These are phyloP conservation scores for Ictalurus furcatus DNA, from an alignment of 2,113 vertebrate genomes.

Conservation along the genomic window DNA sequence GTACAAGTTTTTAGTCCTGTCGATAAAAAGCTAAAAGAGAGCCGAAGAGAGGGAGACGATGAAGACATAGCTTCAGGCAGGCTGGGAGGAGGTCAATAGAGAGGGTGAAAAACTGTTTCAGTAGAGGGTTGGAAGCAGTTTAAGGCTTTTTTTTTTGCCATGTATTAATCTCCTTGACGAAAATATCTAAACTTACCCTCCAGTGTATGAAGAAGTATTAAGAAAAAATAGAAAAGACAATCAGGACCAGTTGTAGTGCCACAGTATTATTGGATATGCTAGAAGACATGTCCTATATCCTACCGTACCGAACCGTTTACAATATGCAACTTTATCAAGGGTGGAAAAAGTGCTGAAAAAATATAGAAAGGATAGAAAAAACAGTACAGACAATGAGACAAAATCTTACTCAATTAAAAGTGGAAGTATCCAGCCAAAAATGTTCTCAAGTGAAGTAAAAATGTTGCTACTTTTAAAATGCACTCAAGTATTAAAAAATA, in stretches of 20 bases:
- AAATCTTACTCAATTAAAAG: not conserved
- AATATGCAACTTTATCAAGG: not conserved
- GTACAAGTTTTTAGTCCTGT: slow-evolving; percentile 23
- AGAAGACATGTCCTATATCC: not conserved
- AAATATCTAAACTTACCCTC: not conserved
- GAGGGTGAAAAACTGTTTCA: slow-evolving; percentile 20
- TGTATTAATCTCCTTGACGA: not conserved
- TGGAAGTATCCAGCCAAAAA: not conserved
- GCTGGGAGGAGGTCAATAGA: slow-evolving; percentile 26
- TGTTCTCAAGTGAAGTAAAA: not conserved
- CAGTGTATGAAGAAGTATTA: not conserved
- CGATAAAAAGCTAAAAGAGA: slow-evolving; percentile 21
- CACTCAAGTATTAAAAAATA: not conserved
- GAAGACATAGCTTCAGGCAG: slow-evolving; percentile 38
- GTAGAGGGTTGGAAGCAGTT: slow-evolving; percentile 26
- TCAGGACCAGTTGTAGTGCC: not conserved
- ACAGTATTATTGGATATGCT: not conserved
- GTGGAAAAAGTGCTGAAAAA: not conserved
- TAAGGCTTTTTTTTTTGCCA: slow-evolving; percentile 12
- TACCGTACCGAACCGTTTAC: not conserved
- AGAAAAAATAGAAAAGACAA: not conserved
- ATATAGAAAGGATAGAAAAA: not conserved
- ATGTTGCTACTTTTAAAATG: not conserved
- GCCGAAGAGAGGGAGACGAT: not conserved
- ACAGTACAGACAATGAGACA: not conserved